These are phyloP conservation scores for Microctonus brassicae DNA, from an alignment of 2,888 invertebrate species.

Conservation along the genomic window DNA sequence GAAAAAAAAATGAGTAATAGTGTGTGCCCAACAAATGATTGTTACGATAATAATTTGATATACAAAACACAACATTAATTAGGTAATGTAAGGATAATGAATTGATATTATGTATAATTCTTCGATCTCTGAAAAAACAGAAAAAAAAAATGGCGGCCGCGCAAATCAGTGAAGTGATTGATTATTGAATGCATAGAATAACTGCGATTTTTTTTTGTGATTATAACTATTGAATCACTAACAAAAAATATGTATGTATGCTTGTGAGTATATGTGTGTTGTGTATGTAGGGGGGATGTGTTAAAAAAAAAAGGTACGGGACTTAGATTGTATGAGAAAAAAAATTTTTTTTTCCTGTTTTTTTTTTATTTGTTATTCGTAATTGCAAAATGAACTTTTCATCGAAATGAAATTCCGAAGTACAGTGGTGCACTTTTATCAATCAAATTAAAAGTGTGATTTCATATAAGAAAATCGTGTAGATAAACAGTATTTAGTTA, in stretches of 20 bases:
- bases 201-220: slow-evolving; percentile 50
- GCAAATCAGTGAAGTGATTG: slow-evolving; percentile 54
- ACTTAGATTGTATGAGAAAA: neutral
- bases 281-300: neutral
- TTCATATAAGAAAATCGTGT: neutral
- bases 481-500: slow-evolving; percentile 8
- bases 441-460: neutral
- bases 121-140: slow-evolving; percentile 53
- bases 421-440: neutral
- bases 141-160: slow-evolving; percentile 59
- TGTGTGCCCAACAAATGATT: slow-evolving; percentile 68
- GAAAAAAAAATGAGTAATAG: too few relatives aligned
- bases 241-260: slow-evolving; percentile 44
- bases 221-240: slow-evolving; percentile 49
- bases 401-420: neutral
- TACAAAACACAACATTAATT: slow-evolving; percentile 66
- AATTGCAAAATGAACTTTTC: neutral
- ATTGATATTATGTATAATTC: slow-evolving; percentile 66
- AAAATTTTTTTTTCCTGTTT: neutral
- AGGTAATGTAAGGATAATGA: slow-evolving; percentile 66
- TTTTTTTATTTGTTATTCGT: slow-evolving; percentile 5
- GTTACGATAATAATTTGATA: slow-evolving; percentile 68
- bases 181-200: slow-evolving; percentile 50
- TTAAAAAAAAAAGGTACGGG: neutral
- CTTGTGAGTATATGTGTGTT: neutral